Percentiles rank a stretch among this genome's conserved stretches.
These are phyloP conservation scores for Dysidea cf. avara DNA, from an alignment of 37 sponge, comb jelly and placozoan species.

Conservation along the genomic window DNA sequence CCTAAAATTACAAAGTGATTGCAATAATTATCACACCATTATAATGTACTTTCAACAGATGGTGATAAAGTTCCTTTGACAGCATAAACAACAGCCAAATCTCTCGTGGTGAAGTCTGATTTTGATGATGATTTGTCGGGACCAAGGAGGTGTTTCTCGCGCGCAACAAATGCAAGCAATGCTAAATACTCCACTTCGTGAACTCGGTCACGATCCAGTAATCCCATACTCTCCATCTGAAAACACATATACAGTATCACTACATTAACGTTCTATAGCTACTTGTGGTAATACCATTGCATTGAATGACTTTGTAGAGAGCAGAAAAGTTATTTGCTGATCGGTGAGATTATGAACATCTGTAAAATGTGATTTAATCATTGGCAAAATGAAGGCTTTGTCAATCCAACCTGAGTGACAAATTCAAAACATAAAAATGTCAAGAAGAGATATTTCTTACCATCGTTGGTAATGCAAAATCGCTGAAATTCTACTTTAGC, in stretches of 20 bases:
- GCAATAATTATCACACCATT: too few relatives aligned
- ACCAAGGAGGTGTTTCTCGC: conserved; percentile 47
- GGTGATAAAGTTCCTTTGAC: too few relatives aligned
- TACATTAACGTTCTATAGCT: background rate
- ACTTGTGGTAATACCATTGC: conserved; percentile 36
- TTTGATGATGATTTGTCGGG: background rate
- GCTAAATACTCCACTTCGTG: conserved; percentile 78
- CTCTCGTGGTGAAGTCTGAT: conserved; percentile 44
- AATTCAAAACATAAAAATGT: background rate
- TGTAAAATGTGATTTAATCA: conserved; percentile 57
- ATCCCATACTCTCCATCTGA: conserved; percentile 58
- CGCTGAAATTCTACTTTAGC: conserved; percentile 59
- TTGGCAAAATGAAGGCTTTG: conserved; percentile 56
- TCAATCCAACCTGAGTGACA: conserved; percentile 53
- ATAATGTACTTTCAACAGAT: too few relatives aligned
- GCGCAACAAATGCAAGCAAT: conserved; percentile 62
- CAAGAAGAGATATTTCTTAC: conserved; percentile 22
- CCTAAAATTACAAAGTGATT: too few relatives aligned
- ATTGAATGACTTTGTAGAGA: conserved; percentile 27
- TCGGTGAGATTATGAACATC: conserved; percentile 14
- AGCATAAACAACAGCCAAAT: conserved; percentile 70
- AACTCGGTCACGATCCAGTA: conserved; percentile 59
- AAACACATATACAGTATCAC: too few relatives aligned
- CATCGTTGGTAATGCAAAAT: conserved; percentile 52
- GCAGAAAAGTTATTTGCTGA: conserved; percentile 32